Evolutionary conservation across 2,888 invertebrate genomes (phyloP), one percentile per base, ranked within the genome.

Genomic region (Eulithis prunata): DNA sequence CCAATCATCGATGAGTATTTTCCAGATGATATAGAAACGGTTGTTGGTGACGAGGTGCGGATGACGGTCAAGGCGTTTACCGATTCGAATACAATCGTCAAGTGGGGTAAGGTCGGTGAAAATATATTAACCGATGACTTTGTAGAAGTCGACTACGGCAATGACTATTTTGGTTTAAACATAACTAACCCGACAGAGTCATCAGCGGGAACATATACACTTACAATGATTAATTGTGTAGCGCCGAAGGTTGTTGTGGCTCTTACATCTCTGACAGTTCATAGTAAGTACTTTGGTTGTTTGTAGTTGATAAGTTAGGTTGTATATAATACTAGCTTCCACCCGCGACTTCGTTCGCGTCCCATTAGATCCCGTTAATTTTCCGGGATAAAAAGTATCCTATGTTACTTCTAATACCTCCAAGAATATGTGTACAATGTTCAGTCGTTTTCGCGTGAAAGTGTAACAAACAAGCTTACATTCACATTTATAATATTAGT

Each of bases 31-130:
- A 7, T 74, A 10, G 78, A 78, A 60, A 66, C 66, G 11, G 70
- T 76, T 57, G 65, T 69, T 58, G 73, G 70, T 12, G 79, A 79
- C 64, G 78, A 78, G 55, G 58, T 74, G 6, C 74, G 77, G 57
- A 46, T 81, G 45, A 63, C 71, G 21, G 74, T 73, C 53, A 81
- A 78, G 69, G 75, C 65, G 14, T 53, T 64, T 38, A 65, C 63
- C 46, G 72, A 78, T 58, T 21, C 45, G 2, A 64, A 79, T 14
- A 78, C 76, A 4, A 28, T 38, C 21, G 66, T 77, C 6, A 12
- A 63, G 41, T 80, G 79, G 78, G 55, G 14, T 6, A 77, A 75
- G 62, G 72, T 75, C 63, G 68, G 62, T 49, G 21, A 43, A 52
- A 14, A 32, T 43, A 43, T 78, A n/a, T 47, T 62, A 14, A 67